A percentile compares a stretch with the other conserved stretches of the same genome.
These are phyloP conservation scores for Drosophila ercepeae DNA, from an alignment of 1,140 invertebrate genomes.

Conservation along the genomic window DNA sequence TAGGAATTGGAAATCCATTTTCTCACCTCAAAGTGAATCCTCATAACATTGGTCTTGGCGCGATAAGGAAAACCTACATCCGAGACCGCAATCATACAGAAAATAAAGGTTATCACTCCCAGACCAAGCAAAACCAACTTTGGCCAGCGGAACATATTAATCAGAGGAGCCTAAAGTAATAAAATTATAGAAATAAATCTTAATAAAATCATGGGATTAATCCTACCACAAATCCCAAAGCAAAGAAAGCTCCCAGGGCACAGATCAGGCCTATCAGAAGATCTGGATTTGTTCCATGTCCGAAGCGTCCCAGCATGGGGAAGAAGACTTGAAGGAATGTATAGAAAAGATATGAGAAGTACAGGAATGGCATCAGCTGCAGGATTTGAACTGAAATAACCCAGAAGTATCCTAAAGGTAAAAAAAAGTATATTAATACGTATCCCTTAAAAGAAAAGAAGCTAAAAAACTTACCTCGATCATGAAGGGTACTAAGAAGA, in stretches of 20 bases:
- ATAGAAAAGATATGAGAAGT: conserved; percentile 87
- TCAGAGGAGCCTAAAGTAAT: conserved; percentile 52
- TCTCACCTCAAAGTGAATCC: conserved; percentile 88
- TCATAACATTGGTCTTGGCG: conserved; percentile 87
- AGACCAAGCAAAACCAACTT: conserved; percentile 51
- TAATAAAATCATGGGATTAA: too few species aligned
- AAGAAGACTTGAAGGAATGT: conserved; percentile 88
- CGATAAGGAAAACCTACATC: conserved; percentile 91
- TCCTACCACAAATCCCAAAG: conserved; percentile 74
- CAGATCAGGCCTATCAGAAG: conserved; percentile 84
- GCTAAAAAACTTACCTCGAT: conserved; percentile 85
- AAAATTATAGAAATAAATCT: background rate
- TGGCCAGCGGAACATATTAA: conserved; percentile 72
- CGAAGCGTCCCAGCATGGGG: conserved; percentile 88
- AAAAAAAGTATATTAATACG: background rate
- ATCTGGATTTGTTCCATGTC: conserved; percentile 86
- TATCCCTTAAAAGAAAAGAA: background rate
- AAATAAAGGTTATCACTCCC: conserved; percentile 85
- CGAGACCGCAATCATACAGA: conserved; percentile 87
- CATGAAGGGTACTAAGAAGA: conserved; percentile 59
- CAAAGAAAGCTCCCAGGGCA: conserved; percentile 82
- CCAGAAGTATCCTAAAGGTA: conserved; percentile 75
- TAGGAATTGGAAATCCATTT: background rate
- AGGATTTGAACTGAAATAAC: conserved; percentile 84
- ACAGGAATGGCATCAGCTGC: conserved; percentile 83